A percentile compares a stretch with the other conserved stretches of the same genome.
Conservation (phyloP, 2,888 invertebrate species). For the Conchocele bisecta region DNA sequence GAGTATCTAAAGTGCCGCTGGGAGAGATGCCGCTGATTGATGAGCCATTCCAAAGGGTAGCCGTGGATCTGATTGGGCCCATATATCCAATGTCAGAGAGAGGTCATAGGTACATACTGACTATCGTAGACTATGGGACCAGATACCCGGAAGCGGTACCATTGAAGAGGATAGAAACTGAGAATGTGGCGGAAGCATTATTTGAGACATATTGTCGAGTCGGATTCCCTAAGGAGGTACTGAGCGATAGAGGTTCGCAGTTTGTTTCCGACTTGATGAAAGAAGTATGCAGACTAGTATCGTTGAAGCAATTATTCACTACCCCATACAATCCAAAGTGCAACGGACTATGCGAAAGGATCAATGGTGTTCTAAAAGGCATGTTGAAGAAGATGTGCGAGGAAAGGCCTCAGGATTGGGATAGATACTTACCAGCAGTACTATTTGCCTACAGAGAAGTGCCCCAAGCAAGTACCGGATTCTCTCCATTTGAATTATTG, state of each 20-base stretch:
- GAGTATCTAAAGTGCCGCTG: constrained; percentile 7
- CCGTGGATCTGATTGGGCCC: constrained; percentile 50
- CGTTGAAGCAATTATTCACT: constrained; percentile 32
- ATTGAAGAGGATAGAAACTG: constrained; percentile 42
- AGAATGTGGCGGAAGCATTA: constrained; percentile 53
- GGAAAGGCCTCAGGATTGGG: constrained; percentile 55
- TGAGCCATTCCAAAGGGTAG: constrained; percentile 44
- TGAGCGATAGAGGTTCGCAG: constrained; percentile 58
- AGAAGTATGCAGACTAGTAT: constrained; percentile 37
- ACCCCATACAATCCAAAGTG: constrained; percentile 52
- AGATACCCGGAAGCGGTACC: constrained; percentile 56
- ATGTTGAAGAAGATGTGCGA: constrained; percentile 53
- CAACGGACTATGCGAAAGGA: constrained; percentile 48
- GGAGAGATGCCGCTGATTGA: constrained; percentile 42
- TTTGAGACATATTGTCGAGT: constrained; percentile 42
- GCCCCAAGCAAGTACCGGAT: constrained; percentile 46
- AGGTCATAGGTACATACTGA: constrained; percentile 53
- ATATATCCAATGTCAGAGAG: constrained; percentile 29
- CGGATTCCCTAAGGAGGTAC: constrained; percentile 52
- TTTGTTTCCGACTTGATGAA: constrained; percentile 44
- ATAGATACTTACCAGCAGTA: constrained; percentile 46
- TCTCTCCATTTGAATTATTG: constrained; percentile 46
- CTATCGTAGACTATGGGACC: constrained; percentile 53
- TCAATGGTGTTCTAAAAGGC: constrained; percentile 54
- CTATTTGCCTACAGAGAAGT: constrained; percentile 60